Evolutionary conservation across 2,113 vertebrate species (phyloP).

Genomic region (Anser brachyrhynchus): DNA sequence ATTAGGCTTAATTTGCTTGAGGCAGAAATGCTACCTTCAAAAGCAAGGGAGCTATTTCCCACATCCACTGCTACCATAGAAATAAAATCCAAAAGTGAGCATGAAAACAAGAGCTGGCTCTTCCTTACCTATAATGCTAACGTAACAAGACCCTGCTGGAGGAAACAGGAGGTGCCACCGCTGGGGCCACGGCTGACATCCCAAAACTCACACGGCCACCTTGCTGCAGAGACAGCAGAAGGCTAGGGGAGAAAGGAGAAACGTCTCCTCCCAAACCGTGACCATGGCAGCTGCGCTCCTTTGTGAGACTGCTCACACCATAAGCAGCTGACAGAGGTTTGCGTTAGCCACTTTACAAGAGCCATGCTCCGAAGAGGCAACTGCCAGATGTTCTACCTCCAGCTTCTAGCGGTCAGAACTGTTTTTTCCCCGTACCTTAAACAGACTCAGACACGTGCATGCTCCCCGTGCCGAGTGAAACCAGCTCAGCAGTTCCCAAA

Average conservation of each 20-base stretch:
- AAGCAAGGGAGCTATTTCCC: not conserved
- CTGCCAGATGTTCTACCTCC: not conserved
- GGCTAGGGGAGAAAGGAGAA: not conserved
- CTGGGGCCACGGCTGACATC: not conserved
- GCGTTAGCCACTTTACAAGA: not conserved
- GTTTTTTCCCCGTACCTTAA: not conserved
- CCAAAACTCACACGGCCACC: not conserved
- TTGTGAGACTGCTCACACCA: not conserved
- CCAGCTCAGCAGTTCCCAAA: not conserved
- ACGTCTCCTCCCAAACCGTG: not conserved
- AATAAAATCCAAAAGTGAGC: not conserved
- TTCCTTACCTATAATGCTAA: not conserved
- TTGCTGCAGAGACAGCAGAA: not conserved
- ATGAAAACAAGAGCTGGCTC: not conserved
- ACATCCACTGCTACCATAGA: not conserved
- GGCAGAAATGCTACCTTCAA: not conserved
- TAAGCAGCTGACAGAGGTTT: not conserved
- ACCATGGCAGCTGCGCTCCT: not conserved
- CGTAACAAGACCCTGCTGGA: accelerated
- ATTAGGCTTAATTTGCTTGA: not conserved
- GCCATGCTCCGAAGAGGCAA: not conserved
- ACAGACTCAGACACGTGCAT: not conserved
- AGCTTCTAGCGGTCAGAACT: not conserved
- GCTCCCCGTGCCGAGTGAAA: not conserved
- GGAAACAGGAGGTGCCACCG: accelerated